These are phyloP conservation scores for Montipora capricornis DNA, from an alignment of 64 coral and sea anemone species.

Conservation along the genomic window DNA sequence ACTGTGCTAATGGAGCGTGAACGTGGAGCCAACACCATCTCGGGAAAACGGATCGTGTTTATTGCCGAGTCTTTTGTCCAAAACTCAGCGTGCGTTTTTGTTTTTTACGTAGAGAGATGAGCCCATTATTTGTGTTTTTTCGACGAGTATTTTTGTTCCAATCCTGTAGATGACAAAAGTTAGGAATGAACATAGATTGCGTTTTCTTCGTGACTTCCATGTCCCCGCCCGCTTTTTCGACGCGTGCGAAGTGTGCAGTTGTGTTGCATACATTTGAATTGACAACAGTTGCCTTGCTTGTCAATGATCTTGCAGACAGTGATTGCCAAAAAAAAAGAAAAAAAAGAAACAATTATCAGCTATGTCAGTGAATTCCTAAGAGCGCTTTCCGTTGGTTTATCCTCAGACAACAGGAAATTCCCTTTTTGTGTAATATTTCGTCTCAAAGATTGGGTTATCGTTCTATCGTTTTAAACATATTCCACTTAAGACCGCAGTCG, in stretches of 20 bases:
- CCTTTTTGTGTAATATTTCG: not conserved
- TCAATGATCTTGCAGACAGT: not conserved
- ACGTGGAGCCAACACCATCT: too few relatives aligned
- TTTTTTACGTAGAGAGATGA: not conserved
- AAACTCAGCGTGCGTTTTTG: too few relatives aligned
- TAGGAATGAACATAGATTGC: too few relatives aligned
- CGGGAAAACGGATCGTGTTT: too few relatives aligned
- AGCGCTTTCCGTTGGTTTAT: not conserved
- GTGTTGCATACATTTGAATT: conserved; percentile 33
- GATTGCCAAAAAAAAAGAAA: not conserved
- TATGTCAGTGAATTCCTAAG: not conserved
- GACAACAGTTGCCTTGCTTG: conserved; percentile 26
- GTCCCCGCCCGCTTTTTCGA: conserved; percentile 8
- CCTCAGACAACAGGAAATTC: not conserved
- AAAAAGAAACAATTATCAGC: not conserved
- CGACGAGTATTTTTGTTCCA: not conserved
- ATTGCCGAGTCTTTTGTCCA: too few relatives aligned
- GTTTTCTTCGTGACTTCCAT: not conserved
- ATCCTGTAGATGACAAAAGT: not conserved
- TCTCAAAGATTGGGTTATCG: not conserved
- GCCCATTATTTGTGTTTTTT: not conserved
- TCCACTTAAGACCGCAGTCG: not conserved
- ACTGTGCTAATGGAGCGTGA: too few relatives aligned
- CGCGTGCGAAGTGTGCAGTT: conserved; percentile 26
- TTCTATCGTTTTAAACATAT: not conserved